A percentile compares a stretch with the other conserved stretches of the same genome.
Evolutionary conservation across 1,140 invertebrate species (phyloP).

Genomic region (Cotesia glomerata): DNA sequence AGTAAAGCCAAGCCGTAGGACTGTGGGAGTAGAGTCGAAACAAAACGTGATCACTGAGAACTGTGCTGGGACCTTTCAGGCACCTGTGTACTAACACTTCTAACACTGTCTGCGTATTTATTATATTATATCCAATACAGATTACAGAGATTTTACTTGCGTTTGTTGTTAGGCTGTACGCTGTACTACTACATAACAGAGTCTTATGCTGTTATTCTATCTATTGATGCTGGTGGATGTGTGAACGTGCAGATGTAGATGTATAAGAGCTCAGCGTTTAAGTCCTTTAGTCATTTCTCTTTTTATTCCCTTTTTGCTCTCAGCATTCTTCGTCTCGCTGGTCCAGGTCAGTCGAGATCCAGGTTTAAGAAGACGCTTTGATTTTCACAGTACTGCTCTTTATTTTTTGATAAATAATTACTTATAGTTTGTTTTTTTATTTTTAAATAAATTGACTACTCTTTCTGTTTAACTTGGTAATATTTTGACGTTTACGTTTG

Average conservation of each 20-base stretch:
- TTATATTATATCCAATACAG: too few relatives aligned
- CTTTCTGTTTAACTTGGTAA: background rate
- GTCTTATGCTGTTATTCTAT: too few relatives aligned
- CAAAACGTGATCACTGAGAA: too few relatives aligned
- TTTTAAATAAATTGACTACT: too few relatives aligned
- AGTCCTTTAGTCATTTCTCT: constrained; percentile 7
- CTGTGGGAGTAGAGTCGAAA: too few relatives aligned
- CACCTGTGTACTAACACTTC: too few relatives aligned
- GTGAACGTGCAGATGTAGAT: background rate
- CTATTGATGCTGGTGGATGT: background rate
- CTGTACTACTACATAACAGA: background rate
- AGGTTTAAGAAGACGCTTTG: constrained; percentile 8
- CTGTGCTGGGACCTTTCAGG: background rate
- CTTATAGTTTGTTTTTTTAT: too few relatives aligned
- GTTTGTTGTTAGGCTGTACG: background rate
- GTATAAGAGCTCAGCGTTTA: background rate
- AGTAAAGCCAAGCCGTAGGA: too few relatives aligned
- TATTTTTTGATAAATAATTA: too few relatives aligned
- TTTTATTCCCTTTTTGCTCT: background rate
- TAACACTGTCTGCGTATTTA: too few relatives aligned
- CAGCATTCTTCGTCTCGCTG: background rate
- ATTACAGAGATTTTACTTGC: too few relatives aligned
- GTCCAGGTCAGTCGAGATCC: constrained; percentile 3
- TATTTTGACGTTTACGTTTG: background rate
- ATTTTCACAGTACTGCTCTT: background rate